Conservation (phyloP, 2,113 vertebrate species). For the Solenodon paradoxus region DNA sequence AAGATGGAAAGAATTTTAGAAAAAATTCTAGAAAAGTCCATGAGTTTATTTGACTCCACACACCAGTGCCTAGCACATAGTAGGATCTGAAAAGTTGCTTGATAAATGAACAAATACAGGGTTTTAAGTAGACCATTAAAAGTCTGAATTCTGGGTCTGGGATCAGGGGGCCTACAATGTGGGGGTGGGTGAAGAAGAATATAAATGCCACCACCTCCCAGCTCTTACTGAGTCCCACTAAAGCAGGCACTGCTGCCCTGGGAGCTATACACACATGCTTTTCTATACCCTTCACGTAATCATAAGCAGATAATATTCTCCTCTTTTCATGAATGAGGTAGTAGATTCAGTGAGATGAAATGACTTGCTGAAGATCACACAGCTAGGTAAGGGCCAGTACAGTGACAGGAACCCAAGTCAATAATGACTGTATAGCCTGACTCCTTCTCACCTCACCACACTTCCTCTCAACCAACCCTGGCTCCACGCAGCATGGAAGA, state of each 20-base stretch:
- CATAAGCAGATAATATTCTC: neutral
- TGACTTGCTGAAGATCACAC: neutral
- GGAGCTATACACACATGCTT: neutral
- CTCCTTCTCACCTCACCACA: neutral
- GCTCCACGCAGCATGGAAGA: neutral
- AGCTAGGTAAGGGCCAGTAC: neutral
- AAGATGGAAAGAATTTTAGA: conserved; percentile 21
- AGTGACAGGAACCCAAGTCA: neutral
- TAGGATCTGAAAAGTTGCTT: neutral
- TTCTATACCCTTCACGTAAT: neutral
- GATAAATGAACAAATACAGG: neutral
- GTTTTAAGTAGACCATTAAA: neutral
- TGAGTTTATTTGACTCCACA: neutral
- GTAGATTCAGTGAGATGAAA: neutral
- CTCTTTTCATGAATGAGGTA: neutral
- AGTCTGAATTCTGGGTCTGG: conserved; percentile 11
- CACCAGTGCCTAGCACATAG: neutral
- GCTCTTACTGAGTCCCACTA: neutral
- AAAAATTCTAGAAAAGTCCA: neutral
- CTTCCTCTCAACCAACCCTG: neutral
- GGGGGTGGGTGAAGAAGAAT: neutral
- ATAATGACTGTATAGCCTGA: neutral
- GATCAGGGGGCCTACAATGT: neutral
- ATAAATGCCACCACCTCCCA: rapidly evolving
- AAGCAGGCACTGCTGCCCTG: neutral